Conservation (phyloP, 2,888 invertebrate species). For the Trypoxylon attenuatum region DNA sequence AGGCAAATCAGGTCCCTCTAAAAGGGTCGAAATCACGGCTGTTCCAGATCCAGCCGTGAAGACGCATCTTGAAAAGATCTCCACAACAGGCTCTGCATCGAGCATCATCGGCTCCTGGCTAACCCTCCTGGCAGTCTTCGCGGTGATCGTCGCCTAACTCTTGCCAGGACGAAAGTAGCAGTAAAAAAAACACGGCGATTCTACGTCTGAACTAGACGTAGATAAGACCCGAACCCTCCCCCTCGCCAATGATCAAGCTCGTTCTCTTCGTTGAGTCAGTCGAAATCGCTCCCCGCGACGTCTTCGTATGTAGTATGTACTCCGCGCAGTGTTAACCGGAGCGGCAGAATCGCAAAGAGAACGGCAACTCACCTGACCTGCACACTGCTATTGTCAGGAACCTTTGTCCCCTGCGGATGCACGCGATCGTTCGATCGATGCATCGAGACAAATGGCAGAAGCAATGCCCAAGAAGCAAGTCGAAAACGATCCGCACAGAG, state of each 20-base stretch:
- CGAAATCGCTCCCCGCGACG: too few relatives aligned
- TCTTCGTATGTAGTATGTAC: too few relatives aligned
- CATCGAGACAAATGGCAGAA: neutral
- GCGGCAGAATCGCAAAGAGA: too few relatives aligned
- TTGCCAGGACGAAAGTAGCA: conserved; percentile 20
- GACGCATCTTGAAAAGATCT: conserved; percentile 31
- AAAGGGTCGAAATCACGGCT: neutral
- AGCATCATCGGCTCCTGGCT: conserved; percentile 32
- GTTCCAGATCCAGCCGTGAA: conserved; percentile 51
- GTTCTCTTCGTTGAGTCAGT: conserved; percentile 15
- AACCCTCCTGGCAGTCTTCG: conserved; percentile 31
- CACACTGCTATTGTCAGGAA: too few relatives aligned
- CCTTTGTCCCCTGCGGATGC: too few relatives aligned
- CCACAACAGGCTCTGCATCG: conserved; percentile 37
- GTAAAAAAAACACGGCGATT: conserved; percentile 34
- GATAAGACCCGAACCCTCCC: conserved; percentile 16
- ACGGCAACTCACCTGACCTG: too few relatives aligned
- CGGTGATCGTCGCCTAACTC: conserved; percentile 53
- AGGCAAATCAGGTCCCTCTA: neutral
- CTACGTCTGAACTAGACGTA: conserved; percentile 31
- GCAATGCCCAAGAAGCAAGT: too few relatives aligned
- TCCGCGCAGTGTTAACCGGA: too few relatives aligned
- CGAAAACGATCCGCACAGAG: too few relatives aligned
- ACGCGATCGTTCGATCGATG: conserved; percentile 4
- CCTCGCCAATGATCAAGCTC: conserved; percentile 13